A percentile compares a stretch with the other conserved stretches of the same genome.
Conservation (phyloP, 2,888 invertebrate species). For the Nycteola revayana region DNA sequence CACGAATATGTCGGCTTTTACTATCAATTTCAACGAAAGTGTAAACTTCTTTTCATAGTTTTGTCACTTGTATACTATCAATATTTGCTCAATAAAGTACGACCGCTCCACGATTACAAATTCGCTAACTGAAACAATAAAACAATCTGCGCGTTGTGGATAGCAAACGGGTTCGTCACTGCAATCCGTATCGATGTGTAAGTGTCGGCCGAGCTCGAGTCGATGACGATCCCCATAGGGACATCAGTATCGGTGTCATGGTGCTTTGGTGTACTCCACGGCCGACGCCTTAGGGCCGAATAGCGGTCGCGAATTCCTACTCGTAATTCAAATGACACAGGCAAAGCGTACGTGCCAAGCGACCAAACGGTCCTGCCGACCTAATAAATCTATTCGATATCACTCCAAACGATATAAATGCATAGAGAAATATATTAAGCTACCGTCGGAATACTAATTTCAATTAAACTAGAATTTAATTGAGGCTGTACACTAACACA, state of each 20-base stretch:
- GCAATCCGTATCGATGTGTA: conserved; percentile 53
- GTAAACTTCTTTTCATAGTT: conserved; percentile 1
- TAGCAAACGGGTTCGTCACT: conserved; percentile 66
- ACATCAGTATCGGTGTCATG: conserved; percentile 70
- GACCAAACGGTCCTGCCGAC: conserved; percentile 71
- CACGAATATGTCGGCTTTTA: conserved; percentile 18
- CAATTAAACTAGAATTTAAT: too few relatives aligned
- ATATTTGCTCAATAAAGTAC: conserved; percentile 31
- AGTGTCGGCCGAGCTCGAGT: conserved; percentile 35
- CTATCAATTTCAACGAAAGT: conserved; percentile 7
- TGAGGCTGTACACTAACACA: too few relatives aligned
- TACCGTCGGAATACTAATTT: neutral
- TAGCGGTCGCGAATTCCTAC: conserved; percentile 80
- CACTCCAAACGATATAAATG: conserved; percentile 42
- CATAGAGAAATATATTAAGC: conserved; percentile 27
- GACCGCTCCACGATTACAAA: conserved; percentile 63
- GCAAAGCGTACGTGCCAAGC: conserved; percentile 65
- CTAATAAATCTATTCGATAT: conserved; percentile 66
- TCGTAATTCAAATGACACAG: conserved; percentile 75
- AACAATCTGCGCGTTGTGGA: conserved; percentile 56
- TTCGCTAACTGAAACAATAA: conserved; percentile 71
- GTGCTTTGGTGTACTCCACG: conserved; percentile 50
- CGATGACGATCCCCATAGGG: conserved; percentile 58
- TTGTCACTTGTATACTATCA: conserved; percentile 6
- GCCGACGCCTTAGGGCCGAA: conserved; percentile 60